Conservation (phyloP, 2,113 vertebrate species). For the Empidonax alnorum region DNA sequence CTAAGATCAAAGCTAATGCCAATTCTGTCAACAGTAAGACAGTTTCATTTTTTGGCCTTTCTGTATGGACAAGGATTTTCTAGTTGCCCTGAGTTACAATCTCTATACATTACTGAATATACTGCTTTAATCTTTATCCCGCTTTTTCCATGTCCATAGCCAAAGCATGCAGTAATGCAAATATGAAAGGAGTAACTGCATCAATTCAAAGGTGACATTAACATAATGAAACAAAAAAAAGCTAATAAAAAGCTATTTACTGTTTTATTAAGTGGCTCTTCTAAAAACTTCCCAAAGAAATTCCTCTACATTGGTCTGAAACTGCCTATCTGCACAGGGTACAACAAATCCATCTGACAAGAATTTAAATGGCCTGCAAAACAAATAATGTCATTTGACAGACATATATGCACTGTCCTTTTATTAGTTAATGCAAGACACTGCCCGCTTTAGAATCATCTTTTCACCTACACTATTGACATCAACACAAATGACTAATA, state of each 20-base stretch:
- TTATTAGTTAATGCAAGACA: not conserved
- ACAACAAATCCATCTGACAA: constrained; percentile 2
- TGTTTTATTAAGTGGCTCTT: constrained; percentile 39
- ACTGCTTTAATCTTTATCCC: constrained; percentile 36
- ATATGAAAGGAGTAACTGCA: not conserved
- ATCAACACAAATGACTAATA: not conserved
- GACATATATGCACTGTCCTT: not conserved
- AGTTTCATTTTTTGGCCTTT: not conserved
- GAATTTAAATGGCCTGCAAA: not conserved
- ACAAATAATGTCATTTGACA: not conserved
- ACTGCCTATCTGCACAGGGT: not conserved
- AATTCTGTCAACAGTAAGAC: not conserved
- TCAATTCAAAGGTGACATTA: constrained; percentile 28
- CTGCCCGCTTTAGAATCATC: not conserved
- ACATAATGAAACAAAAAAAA: constrained; percentile 53
- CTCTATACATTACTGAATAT: constrained; percentile 2
- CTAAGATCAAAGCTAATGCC: not conserved
- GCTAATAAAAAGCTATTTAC: constrained; percentile 40
- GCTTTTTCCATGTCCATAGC: not conserved
- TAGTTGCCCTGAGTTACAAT: not conserved
- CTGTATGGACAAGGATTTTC: not conserved
- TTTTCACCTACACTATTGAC: not conserved
- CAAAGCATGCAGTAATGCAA: constrained; percentile 9
- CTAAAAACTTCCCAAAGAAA: constrained; percentile 10
- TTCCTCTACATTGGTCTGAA: not conserved